phyloP scores from a whole-genome alignment of 23 tunicate genomes.

The Styela clava region DNA sequence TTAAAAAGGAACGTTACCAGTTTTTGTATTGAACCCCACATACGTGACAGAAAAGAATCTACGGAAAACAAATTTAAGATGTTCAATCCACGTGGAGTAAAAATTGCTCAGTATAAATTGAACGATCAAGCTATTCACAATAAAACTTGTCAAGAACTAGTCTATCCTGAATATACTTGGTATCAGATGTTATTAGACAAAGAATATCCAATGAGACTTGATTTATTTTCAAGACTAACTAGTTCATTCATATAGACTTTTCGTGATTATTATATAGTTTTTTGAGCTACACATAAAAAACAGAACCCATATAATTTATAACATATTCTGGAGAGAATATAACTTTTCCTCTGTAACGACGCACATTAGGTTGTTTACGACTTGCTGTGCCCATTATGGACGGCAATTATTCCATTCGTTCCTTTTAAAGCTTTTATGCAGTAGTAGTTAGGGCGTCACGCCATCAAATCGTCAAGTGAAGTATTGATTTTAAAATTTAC shows the following conservation, averaged over 20 bases:
- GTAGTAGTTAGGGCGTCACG: too few species aligned
- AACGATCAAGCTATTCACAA: constrained; percentile 17
- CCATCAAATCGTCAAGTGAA: too few species aligned
- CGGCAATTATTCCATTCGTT: too few species aligned
- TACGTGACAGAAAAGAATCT: not conserved
- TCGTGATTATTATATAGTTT: too few species aligned
- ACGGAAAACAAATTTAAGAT: constrained; percentile 16
- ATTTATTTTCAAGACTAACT: not conserved
- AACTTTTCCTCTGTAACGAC: too few species aligned
- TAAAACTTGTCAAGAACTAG: constrained; percentile 35
- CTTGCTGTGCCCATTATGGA: too few species aligned
- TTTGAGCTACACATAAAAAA: too few species aligned
- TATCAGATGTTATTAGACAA: constrained; percentile 2
- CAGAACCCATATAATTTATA: too few species aligned
- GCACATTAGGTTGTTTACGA: too few species aligned
- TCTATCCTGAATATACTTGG: constrained; percentile 52
- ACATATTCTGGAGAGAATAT: too few species aligned
- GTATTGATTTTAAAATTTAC: too few species aligned
- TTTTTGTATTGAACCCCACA: constrained; percentile 40
- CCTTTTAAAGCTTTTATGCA: too few species aligned
- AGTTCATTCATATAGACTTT: not conserved
- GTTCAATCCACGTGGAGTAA: constrained; percentile 50
- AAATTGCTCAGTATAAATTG: constrained; percentile 46
- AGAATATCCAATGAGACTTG: not conserved
- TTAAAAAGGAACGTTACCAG: constrained; percentile 16